phyloP scores from a whole-genome alignment of 2,113 vertebrate species.

The Pongo pygmaeus region DNA sequence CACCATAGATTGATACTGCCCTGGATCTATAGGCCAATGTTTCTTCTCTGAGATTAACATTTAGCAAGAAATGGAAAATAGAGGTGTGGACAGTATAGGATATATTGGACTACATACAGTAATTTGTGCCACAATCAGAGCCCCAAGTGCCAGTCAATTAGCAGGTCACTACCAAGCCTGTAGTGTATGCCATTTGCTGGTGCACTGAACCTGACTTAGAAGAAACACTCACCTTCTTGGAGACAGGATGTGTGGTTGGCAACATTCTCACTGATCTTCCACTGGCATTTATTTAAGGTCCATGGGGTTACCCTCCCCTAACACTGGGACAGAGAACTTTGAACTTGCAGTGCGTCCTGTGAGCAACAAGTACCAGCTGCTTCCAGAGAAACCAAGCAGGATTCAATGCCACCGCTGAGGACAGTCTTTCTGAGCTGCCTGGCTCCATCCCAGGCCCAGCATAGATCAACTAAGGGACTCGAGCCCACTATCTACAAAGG shows the following conservation, averaged over 20 bases:
- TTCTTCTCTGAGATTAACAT: background rate
- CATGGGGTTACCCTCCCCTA: background rate
- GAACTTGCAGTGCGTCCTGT: background rate
- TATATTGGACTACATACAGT: too few relatives aligned
- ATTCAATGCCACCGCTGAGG: background rate
- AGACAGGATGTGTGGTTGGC: background rate
- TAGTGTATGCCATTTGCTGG: rapidly evolving
- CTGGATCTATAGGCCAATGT: rapidly evolving
- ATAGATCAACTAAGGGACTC: background rate
- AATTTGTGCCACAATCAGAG: background rate
- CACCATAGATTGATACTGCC: background rate
- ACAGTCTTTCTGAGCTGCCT: background rate
- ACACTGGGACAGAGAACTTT: background rate
- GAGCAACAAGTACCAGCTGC: background rate
- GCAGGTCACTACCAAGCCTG: background rate
- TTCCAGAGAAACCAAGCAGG: background rate
- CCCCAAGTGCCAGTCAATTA: background rate
- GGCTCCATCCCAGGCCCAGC: background rate
- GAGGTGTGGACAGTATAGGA: background rate
- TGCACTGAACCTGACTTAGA: rapidly evolving
- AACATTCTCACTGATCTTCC: background rate
- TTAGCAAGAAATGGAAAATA: background rate
- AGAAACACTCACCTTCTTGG: background rate
- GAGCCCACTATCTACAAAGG: background rate
- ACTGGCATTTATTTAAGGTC: background rate